Conservation (phyloP, 2,113 vertebrate genomes). For the Ceuthmochares aereus region DNA sequence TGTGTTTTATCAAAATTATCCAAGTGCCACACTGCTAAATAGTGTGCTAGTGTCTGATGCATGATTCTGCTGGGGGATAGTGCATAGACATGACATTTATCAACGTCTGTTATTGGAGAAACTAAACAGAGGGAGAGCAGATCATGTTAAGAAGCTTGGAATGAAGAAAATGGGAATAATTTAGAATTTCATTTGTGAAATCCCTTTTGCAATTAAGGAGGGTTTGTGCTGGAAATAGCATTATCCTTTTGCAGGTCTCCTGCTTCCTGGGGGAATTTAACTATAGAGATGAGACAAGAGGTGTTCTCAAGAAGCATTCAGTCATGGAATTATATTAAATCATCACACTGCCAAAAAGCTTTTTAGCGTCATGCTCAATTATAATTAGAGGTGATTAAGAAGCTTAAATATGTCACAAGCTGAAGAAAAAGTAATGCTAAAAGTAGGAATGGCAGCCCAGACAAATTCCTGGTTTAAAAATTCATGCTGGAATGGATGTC, state of each 20-base stretch:
- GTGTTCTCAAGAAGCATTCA: slow-evolving; percentile 35
- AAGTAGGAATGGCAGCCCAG: slow-evolving; percentile 49
- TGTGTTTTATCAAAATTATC: background rate
- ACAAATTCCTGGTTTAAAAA: slow-evolving; percentile 34
- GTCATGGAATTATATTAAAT: slow-evolving; percentile 55
- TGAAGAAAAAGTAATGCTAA: slow-evolving; percentile 21
- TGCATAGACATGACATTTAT: background rate
- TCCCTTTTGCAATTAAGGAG: slow-evolving; percentile 36
- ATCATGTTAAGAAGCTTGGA: slow-evolving; percentile 22
- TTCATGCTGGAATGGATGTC: background rate
- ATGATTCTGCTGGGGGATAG: background rate
- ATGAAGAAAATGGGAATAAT: slow-evolving; percentile 34
- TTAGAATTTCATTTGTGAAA: slow-evolving; percentile 52
- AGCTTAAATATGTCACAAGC: slow-evolving; percentile 33
- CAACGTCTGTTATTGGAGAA: background rate
- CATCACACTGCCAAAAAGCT: slow-evolving; percentile 34
- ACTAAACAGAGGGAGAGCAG: background rate
- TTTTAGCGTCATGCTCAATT: slow-evolving; percentile 19
- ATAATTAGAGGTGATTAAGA: slow-evolving; percentile 53
- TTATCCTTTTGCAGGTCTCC: slow-evolving; percentile 44
- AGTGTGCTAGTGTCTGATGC: background rate
- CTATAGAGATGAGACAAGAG: slow-evolving; percentile 44
- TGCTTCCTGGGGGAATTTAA: slow-evolving; percentile 26
- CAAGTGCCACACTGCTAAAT: background rate
- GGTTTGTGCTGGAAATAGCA: background rate